phyloP scores from a whole-genome alignment of 2,888 invertebrate species.

The Cancer borealis region DNA sequence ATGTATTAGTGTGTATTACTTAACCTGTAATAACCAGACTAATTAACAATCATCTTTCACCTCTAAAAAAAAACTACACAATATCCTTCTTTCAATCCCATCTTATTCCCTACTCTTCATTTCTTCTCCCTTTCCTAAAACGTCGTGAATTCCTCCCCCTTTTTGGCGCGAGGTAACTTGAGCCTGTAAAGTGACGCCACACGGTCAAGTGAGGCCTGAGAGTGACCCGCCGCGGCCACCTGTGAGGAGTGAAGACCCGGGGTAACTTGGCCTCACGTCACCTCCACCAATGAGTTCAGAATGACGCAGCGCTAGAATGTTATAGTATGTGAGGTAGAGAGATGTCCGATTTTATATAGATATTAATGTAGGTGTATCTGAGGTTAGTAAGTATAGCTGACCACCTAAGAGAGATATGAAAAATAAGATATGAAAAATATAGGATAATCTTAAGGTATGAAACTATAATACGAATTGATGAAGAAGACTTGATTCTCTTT shows the following conservation, averaged over 20 bases:
- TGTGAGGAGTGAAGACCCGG: not conserved
- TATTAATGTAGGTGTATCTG: not conserved
- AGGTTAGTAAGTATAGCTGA: not conserved
- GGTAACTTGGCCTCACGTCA: not conserved
- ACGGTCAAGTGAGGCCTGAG: not conserved
- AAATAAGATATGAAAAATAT: too few species aligned
- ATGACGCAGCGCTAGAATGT: not conserved
- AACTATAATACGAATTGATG: not conserved
- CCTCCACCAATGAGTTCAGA: not conserved
- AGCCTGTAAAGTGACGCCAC: slow-evolving; percentile 20
- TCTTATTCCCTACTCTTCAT: not conserved
- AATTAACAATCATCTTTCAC: too few species aligned
- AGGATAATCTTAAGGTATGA: not conserved
- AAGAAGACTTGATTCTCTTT: too few species aligned
- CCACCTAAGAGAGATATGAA: not conserved
- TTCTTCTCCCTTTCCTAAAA: not conserved
- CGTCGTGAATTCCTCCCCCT: not conserved
- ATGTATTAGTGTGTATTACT: not conserved
- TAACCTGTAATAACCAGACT: too few species aligned
- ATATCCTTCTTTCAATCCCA: not conserved
- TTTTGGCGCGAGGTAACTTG: slow-evolving; percentile 1
- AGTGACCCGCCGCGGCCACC: slow-evolving; percentile 11
- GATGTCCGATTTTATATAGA: not conserved
- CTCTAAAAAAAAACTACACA: not conserved
- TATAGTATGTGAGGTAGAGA: not conserved